phyloP scores from a whole-genome alignment of 2,888 invertebrate species.

The Eumacrocentrus americanus region DNA sequence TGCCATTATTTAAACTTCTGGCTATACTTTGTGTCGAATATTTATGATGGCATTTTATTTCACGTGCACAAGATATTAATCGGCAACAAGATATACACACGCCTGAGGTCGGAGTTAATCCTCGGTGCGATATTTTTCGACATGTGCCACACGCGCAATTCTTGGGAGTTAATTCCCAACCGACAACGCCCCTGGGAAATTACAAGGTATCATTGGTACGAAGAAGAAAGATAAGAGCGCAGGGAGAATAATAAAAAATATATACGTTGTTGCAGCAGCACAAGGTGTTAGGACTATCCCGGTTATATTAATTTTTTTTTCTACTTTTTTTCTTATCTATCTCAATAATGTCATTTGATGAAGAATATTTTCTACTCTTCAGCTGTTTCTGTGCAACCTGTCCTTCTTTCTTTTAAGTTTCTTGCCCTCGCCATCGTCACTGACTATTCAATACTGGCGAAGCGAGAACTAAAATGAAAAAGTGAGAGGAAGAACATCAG shows the following conservation, averaged over 20 bases:
- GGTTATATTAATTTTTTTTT: no score
- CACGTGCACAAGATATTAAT: conserved; percentile 3
- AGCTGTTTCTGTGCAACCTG: no score
- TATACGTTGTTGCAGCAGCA: not conserved
- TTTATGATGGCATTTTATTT: conserved; percentile 7
- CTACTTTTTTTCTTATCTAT: no score
- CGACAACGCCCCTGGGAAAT: conserved; percentile 54
- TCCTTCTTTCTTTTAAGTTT: no score
- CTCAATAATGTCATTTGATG: no score
- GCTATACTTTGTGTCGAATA: not conserved
- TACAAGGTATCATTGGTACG: conserved; percentile 52
- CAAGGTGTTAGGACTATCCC: not conserved
- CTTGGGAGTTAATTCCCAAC: conserved; percentile 18
- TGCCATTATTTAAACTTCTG: not conserved
- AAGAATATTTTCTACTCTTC: no score
- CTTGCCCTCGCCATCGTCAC: no score
- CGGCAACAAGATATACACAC: conserved; percentile 8
- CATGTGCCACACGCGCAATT: conserved; percentile 5
- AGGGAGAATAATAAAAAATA: conserved; percentile 19
- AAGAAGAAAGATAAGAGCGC: conserved; percentile 25
- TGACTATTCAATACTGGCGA: no score
- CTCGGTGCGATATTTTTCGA: not conserved
- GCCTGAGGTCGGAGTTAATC: not conserved
- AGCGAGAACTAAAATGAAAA: no score
- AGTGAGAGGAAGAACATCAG: no score